These are phyloP conservation scores for Polyodon spathula DNA, from an alignment of 2,113 vertebrate genomes.

Conservation along the genomic window DNA sequence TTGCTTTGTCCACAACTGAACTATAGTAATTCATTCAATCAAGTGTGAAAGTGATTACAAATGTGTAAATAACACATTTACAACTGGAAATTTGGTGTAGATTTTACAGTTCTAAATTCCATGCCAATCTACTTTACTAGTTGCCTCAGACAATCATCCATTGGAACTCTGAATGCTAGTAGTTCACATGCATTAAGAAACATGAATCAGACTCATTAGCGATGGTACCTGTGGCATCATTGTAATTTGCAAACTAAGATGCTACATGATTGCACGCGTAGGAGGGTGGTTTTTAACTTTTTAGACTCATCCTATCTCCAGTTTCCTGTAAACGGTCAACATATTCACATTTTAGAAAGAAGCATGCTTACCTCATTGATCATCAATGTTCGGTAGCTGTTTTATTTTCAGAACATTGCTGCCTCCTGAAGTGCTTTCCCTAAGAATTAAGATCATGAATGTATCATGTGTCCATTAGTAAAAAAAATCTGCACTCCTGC, in stretches of 20 bases:
- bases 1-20: too few species aligned
- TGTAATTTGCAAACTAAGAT: slow-evolving; percentile 11
- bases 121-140: too few species aligned
- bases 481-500: slow-evolving; percentile 1
- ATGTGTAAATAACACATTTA: too few species aligned
- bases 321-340: slow-evolving; percentile 14
- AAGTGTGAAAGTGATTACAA: too few species aligned
- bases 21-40: too few species aligned
- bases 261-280: neutral
- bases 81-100: too few species aligned
- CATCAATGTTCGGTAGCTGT: neutral
- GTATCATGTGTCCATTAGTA: slow-evolving; percentile 11
- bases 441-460: neutral
- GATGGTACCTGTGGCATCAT: slow-evolving; percentile 8
- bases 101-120: too few species aligned
- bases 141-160: too few species aligned
- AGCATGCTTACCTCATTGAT: neutral
- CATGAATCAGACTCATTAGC: slow-evolving; percentile 7
- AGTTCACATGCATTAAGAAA: slow-evolving; percentile 9
- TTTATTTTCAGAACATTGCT: slow-evolving; percentile 17
- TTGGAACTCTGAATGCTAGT: too few species aligned
- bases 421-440: neutral
- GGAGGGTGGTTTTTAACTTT: slow-evolving; percentile 14
- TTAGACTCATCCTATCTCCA: slow-evolving; percentile 3
- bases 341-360: slow-evolving; percentile 10